phyloP scores from a whole-genome alignment of 2,113 vertebrate genomes.

The Rattus rattus region DNA sequence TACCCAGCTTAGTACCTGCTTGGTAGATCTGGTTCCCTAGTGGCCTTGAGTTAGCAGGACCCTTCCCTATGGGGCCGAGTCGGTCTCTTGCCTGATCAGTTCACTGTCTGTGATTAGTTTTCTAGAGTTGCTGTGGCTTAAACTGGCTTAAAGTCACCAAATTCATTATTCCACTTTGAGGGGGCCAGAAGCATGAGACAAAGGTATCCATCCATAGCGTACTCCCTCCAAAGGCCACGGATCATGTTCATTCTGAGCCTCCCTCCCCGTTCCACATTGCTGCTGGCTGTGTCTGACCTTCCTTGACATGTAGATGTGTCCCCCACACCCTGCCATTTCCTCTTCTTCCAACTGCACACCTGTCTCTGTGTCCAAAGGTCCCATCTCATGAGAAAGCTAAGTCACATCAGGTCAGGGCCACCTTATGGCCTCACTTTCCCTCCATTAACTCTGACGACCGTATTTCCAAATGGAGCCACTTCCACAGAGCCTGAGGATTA shows the following conservation, averaged over 20 bases:
- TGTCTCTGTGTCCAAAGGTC: background rate
- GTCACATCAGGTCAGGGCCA: background rate
- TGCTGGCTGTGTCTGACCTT: background rate
- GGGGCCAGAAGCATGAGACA: background rate
- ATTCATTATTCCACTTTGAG: too few relatives aligned
- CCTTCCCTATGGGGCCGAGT: background rate
- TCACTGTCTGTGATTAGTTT: background rate
- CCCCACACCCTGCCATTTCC: background rate
- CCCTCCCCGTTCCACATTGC: background rate
- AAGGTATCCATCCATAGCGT: background rate
- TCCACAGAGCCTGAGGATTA: background rate
- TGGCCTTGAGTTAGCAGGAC: background rate
- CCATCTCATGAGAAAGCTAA: background rate
- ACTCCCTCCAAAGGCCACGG: fast-evolving
- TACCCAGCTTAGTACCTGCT: background rate
- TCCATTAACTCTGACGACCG: background rate
- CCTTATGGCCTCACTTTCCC: background rate
- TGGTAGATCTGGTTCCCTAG: background rate
- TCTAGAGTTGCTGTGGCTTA: background rate
- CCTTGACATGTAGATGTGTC: too few relatives aligned
- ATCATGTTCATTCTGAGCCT: background rate
- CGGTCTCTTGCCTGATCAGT: fast-evolving
- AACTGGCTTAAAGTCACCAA: background rate
- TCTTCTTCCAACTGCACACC: background rate
- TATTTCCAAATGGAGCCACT: background rate